Evolutionary conservation across 2,888 invertebrate genomes (phyloP), one percentile per base, ranked within the genome.

Genomic region (Nudaria mundana): DNA sequence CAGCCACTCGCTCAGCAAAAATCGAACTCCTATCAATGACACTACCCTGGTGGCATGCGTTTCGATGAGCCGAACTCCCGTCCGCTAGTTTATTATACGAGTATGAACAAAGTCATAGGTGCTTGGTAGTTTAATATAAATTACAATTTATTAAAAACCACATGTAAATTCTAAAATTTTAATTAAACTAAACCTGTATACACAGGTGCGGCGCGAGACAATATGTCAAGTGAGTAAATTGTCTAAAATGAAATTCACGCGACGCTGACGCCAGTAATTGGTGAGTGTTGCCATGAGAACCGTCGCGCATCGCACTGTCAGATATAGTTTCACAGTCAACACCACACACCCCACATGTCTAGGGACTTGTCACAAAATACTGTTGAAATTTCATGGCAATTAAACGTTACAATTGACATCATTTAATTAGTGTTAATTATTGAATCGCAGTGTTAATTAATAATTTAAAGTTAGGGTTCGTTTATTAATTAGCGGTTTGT

Each of bases 261-360:
- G 63, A 67, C 63, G 49, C 50, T 48, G 63, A 57, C 56, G 51
- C 56, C 46, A 34, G 52, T 74, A 72, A 74, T 74, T 74, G 65
- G 52, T 34, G 44, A 34, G 35, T 44, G 61, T 53, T 37, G 54
- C 51, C 45, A 44, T 50, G 46, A 52, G 50, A 30, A 62, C 56
- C 39, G 23, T 2, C 34, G 11, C 55, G 58, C 58, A 57, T 48
- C 45, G 37, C 36, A 4, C 33, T 40, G n/a, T n/a, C n/a, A n/a
- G 44, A 34, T 35, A 44, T n/a, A n/a, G n/a, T n/a, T n/a, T n/a
- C n/a, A n/a, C n/a, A n/a, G n/a, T n/a, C n/a, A n/a, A n/a, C 28
- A 51, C 36, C 40, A 44, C 20, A 39, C 32, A 33, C 34, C 44
- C 44, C 26, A 24, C 43, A 40, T 43, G 32, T 30, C 22, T 2